phyloP scores from a whole-genome alignment of 2,888 invertebrate species.

The Limnephilus marmoratus region DNA sequence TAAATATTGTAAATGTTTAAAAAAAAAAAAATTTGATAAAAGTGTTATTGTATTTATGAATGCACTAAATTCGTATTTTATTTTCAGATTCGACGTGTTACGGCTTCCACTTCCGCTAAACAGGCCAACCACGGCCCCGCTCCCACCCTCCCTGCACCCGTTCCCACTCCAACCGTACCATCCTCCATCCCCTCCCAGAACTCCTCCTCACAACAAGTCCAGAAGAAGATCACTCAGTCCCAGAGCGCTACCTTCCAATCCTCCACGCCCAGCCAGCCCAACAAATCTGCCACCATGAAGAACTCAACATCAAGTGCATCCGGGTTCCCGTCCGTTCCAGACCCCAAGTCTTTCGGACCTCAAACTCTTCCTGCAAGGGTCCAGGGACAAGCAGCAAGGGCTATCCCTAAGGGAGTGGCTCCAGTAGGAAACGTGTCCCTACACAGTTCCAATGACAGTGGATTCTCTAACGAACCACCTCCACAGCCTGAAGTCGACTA shows the following conservation, averaged over 20 bases:
- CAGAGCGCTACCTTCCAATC: constrained; percentile 79
- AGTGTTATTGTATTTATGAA: neutral
- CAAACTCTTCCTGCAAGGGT: constrained; percentile 76
- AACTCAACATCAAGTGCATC: constrained; percentile 78
- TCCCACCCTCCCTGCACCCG: constrained; percentile 84
- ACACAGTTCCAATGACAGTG: constrained; percentile 94
- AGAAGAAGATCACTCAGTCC: constrained; percentile 77
- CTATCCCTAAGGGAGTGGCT: constrained; percentile 63
- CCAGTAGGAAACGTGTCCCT: constrained; percentile 86
- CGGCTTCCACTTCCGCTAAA: constrained; percentile 74
- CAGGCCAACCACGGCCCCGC: constrained; percentile 77
- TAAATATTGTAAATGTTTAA: neutral
- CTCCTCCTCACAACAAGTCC: constrained; percentile 56
- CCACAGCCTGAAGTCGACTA: constrained; percentile 93
- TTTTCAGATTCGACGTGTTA: constrained; percentile 75
- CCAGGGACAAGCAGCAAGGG: constrained; percentile 56
- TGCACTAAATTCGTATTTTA: neutral
- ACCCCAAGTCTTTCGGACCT: constrained; percentile 75
- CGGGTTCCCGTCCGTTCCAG: constrained; percentile 74
- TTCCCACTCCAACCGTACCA: constrained; percentile 79
- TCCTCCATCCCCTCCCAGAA: constrained; percentile 83
- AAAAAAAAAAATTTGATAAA: no score
- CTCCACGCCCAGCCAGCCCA: constrained; percentile 69
- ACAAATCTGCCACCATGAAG: constrained; percentile 77
- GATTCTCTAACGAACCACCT: constrained; percentile 93